Evolutionary conservation across 1,140 invertebrate genomes (phyloP).

Genomic region (Neodiprion fabricii): DNA sequence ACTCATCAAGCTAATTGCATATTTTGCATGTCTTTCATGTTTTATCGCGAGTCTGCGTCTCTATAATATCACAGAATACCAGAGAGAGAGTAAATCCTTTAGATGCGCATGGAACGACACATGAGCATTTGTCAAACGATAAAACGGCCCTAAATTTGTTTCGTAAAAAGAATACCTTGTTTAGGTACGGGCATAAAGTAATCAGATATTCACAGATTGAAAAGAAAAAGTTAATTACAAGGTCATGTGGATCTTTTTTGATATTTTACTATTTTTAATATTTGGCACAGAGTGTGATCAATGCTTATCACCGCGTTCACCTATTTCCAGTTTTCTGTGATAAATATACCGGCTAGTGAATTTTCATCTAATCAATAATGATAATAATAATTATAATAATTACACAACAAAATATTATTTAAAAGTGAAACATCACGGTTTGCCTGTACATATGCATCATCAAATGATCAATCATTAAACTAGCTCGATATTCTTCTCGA

Average conservation of each 20-base stretch:
- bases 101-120: constrained; percentile 1
- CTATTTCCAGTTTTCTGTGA: constrained; percentile 3
- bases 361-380: not conserved
- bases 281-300: constrained; percentile 5
- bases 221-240: not conserved
- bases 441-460: not conserved
- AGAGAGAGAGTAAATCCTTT: not conserved
- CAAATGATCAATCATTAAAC: constrained; percentile 5
- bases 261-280: not conserved
- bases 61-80: constrained; percentile 6
- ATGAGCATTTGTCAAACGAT: not conserved
- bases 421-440: constrained; percentile 4
- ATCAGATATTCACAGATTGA: not conserved
- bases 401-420: not conserved
- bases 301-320: not conserved
- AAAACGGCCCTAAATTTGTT: no score
- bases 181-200: no score
- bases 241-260: no score
- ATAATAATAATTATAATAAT: not conserved
- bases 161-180: no score
- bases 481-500: not conserved
- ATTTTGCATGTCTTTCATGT: not conserved
- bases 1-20: not conserved
- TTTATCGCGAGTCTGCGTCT: not conserved
- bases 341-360: not conserved